Base-by-base conservation (phyloP, 2,888 invertebrate species). In the Drosophila quasianomalipes region DNA sequence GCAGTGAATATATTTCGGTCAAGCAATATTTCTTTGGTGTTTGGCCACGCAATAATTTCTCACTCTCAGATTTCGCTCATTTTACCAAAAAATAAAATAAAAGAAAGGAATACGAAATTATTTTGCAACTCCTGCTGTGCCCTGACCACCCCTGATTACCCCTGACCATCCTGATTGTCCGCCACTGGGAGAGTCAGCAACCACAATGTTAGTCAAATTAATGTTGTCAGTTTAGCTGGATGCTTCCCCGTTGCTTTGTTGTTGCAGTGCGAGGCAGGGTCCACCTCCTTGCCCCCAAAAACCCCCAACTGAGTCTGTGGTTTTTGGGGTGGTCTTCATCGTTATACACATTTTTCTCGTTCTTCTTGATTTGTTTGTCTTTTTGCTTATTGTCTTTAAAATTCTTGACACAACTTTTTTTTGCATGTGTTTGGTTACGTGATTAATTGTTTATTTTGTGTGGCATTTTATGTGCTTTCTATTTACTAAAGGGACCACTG, bases 391-490 rank as follows among this genome's bases (percentile, higher is more conserved):
- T 52, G 37, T 68, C 37, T 70, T 47, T 54, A 12, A 54, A 59
- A 28, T 52, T 35, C 1, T 16, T 30, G 14, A 39, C 41, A 60
- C 9, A 9, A 10, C 51, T 51, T 71, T 28, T 22, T 22, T 65
- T 78, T 57, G 66, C 70, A 64, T 76, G 69, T 81, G 70, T 84
- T 84, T 79, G 72, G 60, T 77, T 79, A 70, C 63, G 75, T 86
- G 87, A 84, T 87, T 84, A 84, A 87, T 86, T 84, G 82, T 74
- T 85, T 78, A 81, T 67, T 83, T 78, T 66, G 70, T 76, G 73
- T 61, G 65, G 62, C 64, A 74, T 74, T 72, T 61, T 69, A 51
- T 74, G 66, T 62, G 61, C 39, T 47, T 51, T 73, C 69, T 39
- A 51, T 60, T 69, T 75, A n/a, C 54, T 1, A 44, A 44, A 41